Base-by-base conservation (phyloP, 2,113 vertebrate species). In the Leucopsar rothschildi region DNA sequence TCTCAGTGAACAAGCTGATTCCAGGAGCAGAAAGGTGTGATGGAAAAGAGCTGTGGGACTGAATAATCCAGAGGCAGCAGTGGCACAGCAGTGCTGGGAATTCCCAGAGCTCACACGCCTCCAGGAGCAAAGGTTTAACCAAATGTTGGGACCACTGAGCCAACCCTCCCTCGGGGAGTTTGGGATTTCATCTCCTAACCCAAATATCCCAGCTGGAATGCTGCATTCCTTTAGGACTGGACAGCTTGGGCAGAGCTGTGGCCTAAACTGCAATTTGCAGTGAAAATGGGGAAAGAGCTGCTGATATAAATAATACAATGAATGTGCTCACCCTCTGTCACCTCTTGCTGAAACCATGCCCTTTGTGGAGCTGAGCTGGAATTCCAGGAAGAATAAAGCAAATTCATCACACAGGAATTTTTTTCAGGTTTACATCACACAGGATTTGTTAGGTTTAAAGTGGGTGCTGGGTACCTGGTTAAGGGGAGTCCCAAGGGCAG, bases 21-120 rank as follows among this genome's bases (percentile, higher is more conserved):
- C 27, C 59, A 65, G 59, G 73, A 84, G 79, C 59, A 66, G 66
- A 56, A 52, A 52, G 17, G 49, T 60, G 50, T 0, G 15, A 72
- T 15, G 28, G 44, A 29, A 42, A 42, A 28, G 14, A 0, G 0
- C 33, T 40, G 31, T 4, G 10, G 66, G 47, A 47, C 24, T 8
- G 45, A 83, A 33, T 1, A 10, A 10, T 17, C 5, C 23, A 5
- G 55, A 33, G 31, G 5, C 25, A 70, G 71, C 37, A 8, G 40
- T 11, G 42, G 39, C 52, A 29, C 0, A 0, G 5, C 1, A 25
- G n/a, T 7, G 39, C 64, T 90, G 82, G 89, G 68, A 77, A 64
- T 81, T 83, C 76, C 75, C 76, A 52, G 31, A 1, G 61, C 82
- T 88, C 80, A 31, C 53, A 35, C 5, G 0, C 42, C 35, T 52